Base-by-base conservation (phyloP, 2,888 invertebrate species). In the Penaeus monodon region DNA sequence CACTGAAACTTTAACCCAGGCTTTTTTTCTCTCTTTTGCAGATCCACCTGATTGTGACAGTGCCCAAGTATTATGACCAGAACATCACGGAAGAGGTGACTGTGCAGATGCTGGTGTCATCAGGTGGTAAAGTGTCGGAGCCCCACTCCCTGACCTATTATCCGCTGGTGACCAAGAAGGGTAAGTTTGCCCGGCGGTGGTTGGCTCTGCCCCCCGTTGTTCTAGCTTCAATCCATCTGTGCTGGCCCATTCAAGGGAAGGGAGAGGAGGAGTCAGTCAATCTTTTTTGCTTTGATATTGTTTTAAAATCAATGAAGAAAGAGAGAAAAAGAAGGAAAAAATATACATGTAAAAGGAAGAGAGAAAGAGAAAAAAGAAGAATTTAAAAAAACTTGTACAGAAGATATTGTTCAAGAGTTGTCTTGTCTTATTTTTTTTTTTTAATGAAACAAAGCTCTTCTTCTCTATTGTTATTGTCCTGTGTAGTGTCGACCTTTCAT, bases 41-140 rank as follows among this genome's bases (percentile, higher is more conserved):
- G 89, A 88, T 83, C 65, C 89, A 89, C 77, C 70, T 89, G 85
- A 88, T 89, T 29, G 88, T 88, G 83, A 70, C 57, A 33, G 88
- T 89, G 79, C 89, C 89, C 12, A 81, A 81, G 64, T 89, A 89
- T 82, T 84, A 66, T 63, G 86, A 86, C 64, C 85, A 77, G 49
- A 65, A 74, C 38, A 76, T 84, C 49, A 83, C 49, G 20, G 79
- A 73, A 74, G 89, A 89, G 66, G 87, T 89, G 73, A 81, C 80
- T 14, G 88, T 89, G 74, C 86, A 86, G 29, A 76, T 89, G 81
- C 81, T 86, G 57, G 85, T 88, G 63, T 77, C 80, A 38, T 89
- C 89, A 29, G 86, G 89, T 20, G 86, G 86, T 63, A 88, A 88
- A 57, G 74, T 64, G 63, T 89, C 89, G 2, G 89, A 89, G 44